A percentile compares a stretch with the other conserved stretches of the same genome.
phyloP scores from a whole-genome alignment of 1,140 invertebrate species.

The Marisa cornuarietis region DNA sequence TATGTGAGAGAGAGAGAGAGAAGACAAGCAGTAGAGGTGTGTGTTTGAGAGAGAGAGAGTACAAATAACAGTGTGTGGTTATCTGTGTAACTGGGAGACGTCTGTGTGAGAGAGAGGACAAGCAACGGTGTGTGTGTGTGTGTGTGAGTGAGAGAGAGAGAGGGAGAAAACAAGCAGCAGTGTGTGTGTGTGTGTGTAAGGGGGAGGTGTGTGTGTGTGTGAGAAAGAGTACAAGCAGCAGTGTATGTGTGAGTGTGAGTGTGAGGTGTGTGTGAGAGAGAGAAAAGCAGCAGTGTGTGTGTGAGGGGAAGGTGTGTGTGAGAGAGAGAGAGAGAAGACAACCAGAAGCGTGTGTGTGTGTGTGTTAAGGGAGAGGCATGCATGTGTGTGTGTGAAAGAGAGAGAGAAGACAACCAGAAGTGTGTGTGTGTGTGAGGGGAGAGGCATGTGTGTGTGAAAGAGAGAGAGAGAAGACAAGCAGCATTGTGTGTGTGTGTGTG shows the following conservation, averaged over 20 bases:
- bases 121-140: not conserved
- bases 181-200: too few relatives aligned
- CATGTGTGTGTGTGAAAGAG: not conserved
- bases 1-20: not conserved
- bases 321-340: too few relatives aligned
- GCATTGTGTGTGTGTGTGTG: too few relatives aligned
- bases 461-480: too few relatives aligned
- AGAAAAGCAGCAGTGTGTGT: not conserved
- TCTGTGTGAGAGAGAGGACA: too few relatives aligned
- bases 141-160: not conserved
- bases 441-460: too few relatives aligned
- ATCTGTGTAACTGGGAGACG: not conserved
- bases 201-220: not conserved
- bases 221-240: not conserved
- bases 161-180: not conserved
- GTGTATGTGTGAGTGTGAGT: not conserved
- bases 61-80: not conserved
- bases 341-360: too few relatives aligned
- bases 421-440: conserved; percentile 1
- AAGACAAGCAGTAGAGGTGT: too few relatives aligned
- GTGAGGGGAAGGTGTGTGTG: conserved; percentile 10
- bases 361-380: not conserved
- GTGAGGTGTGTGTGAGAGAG: not conserved
- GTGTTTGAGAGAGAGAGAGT: not conserved
- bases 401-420: not conserved